phyloP scores from a whole-genome alignment of 2,797 vertebrate species.

The Enteromius argenteus region DNA sequence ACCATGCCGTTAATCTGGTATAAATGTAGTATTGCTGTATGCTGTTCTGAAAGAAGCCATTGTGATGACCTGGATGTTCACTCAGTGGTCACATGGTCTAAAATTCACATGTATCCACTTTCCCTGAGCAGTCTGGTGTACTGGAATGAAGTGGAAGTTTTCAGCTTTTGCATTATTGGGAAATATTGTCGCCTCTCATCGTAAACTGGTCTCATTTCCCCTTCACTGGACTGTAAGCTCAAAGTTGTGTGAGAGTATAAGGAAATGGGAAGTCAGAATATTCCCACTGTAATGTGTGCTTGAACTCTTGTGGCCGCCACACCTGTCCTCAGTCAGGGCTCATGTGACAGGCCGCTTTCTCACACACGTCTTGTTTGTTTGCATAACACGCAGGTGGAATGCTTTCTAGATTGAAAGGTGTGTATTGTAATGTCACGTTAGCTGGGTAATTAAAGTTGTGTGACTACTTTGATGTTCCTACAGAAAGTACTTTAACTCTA shows the following conservation, averaged over 20 bases:
- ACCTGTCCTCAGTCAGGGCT: conserved; percentile 43
- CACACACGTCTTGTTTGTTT: conserved; percentile 11
- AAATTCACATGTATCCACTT: conserved; percentile 8
- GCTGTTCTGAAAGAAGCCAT: not conserved
- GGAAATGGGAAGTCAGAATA: conserved; percentile 12
- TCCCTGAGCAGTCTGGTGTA: not conserved
- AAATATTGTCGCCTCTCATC: not conserved
- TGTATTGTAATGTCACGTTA: not conserved
- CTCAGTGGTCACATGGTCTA: conserved; percentile 17
- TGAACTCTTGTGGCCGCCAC: not conserved
- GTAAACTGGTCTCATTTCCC: not conserved
- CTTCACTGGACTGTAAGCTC: not conserved
- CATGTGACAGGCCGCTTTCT: conserved; percentile 8
- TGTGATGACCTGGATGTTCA: conserved; percentile 9
- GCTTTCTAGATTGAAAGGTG: not conserved
- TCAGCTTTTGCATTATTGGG: not conserved
- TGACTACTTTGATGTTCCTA: not conserved
- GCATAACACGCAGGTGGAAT: conserved; percentile 2
- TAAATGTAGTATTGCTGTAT: not conserved
- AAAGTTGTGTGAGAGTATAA: not conserved
- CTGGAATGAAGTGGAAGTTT: not conserved
- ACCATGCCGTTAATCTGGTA: not conserved
- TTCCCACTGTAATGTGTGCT: not conserved
- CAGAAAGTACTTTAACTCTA: not conserved
- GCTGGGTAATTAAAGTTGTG: not conserved